phyloP scores from a whole-genome alignment of 2,113 vertebrate species.

The Recurvirostra avosetta region DNA sequence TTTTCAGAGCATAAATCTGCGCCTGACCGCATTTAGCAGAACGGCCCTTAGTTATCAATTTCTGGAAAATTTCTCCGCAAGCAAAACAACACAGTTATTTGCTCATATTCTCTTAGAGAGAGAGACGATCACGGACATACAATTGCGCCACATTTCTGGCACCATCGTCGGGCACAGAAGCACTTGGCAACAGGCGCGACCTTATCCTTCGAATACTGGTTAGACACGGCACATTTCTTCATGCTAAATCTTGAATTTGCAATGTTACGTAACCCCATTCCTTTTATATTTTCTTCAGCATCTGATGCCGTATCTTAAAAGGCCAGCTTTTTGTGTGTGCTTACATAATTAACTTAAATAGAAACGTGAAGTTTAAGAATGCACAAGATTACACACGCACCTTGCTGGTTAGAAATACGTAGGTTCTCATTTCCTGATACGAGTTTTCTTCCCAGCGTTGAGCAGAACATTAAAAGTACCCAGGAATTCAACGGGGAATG shows the following conservation, averaged over 20 bases:
- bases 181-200: not conserved
- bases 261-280: not conserved
- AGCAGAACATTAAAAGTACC: not conserved
- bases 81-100: not conserved
- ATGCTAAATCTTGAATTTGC: not conserved
- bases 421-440: not conserved
- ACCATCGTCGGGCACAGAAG: not conserved
- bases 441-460: not conserved
- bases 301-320: not conserved
- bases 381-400: not conserved
- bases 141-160: not conserved
- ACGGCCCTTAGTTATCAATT: not conserved
- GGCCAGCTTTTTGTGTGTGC: not conserved
- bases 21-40: not conserved
- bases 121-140: not conserved
- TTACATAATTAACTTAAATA: not conserved
- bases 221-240: not conserved
- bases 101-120: not conserved
- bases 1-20: not conserved
- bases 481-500: not conserved
- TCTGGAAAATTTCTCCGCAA: not conserved
- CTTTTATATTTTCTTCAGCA: not conserved
- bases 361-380: not conserved
- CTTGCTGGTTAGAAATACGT: not conserved
- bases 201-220: not conserved